Percentiles rank a stretch among this genome's conserved stretches.
phyloP scores from a whole-genome alignment of 2,113 vertebrate genomes.

The Rhombomys opimus region DNA sequence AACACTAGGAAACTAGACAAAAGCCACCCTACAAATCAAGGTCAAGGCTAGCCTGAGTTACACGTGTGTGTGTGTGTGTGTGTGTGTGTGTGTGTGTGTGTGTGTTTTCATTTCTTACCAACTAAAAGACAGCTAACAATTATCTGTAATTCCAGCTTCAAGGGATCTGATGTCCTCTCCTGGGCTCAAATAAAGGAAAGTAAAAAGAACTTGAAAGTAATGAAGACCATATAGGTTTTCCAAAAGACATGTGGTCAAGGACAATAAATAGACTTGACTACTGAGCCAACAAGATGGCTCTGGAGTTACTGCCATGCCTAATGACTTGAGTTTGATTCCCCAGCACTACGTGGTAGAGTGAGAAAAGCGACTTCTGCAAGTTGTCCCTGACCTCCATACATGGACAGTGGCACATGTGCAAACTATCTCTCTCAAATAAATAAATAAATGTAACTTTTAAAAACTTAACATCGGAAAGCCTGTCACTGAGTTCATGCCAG shows the following conservation, averaged over 20 bases:
- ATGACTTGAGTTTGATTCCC: neutral
- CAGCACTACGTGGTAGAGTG: neutral
- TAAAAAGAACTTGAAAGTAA: neutral
- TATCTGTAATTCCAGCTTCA: neutral
- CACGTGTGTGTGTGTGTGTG: neutral
- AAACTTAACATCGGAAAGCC: neutral
- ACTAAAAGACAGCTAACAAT: neutral
- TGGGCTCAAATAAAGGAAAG: neutral
- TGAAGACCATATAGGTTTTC: neutral
- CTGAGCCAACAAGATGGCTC: neutral
- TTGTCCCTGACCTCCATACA: neutral
- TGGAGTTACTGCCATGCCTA: neutral
- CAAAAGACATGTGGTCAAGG: neutral
- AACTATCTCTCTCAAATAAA: too few relatives aligned
- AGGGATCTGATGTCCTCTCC: neutral
- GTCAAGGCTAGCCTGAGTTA: neutral
- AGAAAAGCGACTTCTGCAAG: neutral
- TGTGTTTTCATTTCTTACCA: neutral
- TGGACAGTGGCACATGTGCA: neutral
- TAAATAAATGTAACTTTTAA: neutral
- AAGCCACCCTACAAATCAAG: neutral
- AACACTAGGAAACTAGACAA: slow-evolving; percentile 4
- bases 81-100: neutral
- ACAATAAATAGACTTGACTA: neutral
- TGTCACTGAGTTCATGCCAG: too few relatives aligned